A percentile compares a stretch with the other conserved stretches of the same genome.
These are phyloP conservation scores for Alligator sinensis DNA, from an alignment of 2,113 vertebrate genomes.

Conservation along the genomic window DNA sequence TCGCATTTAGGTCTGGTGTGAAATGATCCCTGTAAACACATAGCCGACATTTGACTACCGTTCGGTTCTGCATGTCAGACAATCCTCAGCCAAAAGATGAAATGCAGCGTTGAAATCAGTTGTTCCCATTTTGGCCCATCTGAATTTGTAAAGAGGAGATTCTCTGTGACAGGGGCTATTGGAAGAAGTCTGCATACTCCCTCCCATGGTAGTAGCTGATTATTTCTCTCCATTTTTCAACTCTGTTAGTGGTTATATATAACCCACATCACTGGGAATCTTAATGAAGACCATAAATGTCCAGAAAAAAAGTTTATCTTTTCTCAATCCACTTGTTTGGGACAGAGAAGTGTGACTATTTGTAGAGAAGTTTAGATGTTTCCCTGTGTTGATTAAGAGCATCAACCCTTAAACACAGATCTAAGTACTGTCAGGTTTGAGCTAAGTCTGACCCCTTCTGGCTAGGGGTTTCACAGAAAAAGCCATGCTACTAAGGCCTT, in stretches of 20 bases:
- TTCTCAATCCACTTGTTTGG: not conserved
- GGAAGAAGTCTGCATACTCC: not conserved
- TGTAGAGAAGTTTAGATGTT: not conserved
- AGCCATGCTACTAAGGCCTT: not conserved
- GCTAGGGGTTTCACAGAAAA: not conserved
- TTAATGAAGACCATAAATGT: not conserved
- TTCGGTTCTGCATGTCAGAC: slow-evolving; percentile 65
- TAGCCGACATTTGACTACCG: slow-evolving; percentile 65
- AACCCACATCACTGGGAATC: slow-evolving; percentile 12
- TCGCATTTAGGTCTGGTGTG: slow-evolving; percentile 4
- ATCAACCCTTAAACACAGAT: not conserved
- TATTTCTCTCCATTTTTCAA: not conserved
- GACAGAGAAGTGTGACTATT: not conserved
- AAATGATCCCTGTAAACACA: slow-evolving; percentile 73
- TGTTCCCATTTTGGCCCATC: slow-evolving; percentile 20
- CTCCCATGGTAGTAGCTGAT: not conserved
- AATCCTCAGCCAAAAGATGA: slow-evolving; percentile 68
- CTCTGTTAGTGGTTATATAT: not conserved
- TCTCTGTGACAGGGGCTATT: slow-evolving; percentile 52
- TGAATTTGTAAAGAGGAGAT: slow-evolving; percentile 64
- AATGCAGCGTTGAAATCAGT: slow-evolving; percentile 61
- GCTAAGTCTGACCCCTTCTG: not conserved
- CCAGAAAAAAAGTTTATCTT: slow-evolving; percentile 3
- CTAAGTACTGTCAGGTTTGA: not conserved
- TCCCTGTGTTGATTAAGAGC: not conserved